These are phyloP conservation scores for Pelosia muscerda DNA, from an alignment of 2,888 invertebrate genomes.

Conservation along the genomic window DNA sequence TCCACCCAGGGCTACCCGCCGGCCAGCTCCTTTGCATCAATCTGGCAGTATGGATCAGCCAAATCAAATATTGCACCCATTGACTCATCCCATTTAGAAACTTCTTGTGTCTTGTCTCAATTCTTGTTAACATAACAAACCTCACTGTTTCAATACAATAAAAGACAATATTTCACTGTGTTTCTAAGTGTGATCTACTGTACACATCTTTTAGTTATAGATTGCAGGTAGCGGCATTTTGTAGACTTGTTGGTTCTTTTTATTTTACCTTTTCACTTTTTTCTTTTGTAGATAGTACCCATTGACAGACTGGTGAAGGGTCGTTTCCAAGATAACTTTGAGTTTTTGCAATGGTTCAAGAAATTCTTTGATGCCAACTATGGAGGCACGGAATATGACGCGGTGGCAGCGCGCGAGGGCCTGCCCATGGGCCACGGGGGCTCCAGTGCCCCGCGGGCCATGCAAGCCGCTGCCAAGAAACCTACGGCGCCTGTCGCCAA, in stretches of 20 bases:
- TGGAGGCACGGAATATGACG: constrained; percentile 97
- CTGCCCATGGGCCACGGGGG: constrained; percentile 94
- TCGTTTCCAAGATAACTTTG: constrained; percentile 99
- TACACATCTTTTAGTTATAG: constrained; percentile 38
- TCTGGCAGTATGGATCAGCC: constrained; percentile 79
- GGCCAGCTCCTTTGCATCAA: constrained; percentile 66
- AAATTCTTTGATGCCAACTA: constrained; percentile 99
- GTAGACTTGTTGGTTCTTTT: constrained; percentile 66
- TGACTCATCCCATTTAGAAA: constrained; percentile 62
- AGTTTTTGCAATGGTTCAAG: constrained; percentile 99
- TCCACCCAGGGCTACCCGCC: constrained; percentile 53
- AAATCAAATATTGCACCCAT: constrained; percentile 52
- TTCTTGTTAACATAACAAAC: constrained; percentile 24
- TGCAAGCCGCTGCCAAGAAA: constrained; percentile 75
- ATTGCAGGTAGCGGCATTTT: constrained; percentile 61
- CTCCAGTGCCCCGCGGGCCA: constrained; percentile 81
- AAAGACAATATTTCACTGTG: constrained; percentile 28
- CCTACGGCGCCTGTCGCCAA: constrained; percentile 84
- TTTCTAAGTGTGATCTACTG: constrained; percentile 58
- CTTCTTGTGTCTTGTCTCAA: constrained; percentile 24
- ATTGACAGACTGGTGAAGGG: constrained; percentile 98
- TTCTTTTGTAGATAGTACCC: constrained; percentile 93
- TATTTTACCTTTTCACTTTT: constrained; percentile 72
- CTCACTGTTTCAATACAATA: constrained; percentile 15
- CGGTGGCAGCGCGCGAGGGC: constrained; percentile 94